Evolutionary conservation across 2,888 invertebrate genomes (phyloP).

Genomic region (Gymnocheta viridis): DNA sequence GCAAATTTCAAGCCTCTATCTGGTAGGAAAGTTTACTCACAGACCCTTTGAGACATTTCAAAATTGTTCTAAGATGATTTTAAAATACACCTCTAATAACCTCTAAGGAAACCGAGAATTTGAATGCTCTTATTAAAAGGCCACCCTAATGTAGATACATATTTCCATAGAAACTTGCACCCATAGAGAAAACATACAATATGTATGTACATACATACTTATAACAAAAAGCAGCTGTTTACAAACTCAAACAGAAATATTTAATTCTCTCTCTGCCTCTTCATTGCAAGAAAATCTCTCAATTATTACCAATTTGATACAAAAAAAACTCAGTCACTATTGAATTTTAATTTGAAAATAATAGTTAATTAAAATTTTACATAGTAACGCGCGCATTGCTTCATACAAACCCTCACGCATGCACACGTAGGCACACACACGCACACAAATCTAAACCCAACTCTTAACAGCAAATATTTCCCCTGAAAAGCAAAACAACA

Average conservation of each 20-base stretch:
- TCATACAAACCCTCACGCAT: slow-evolving; percentile 8
- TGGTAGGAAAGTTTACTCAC: too few species aligned
- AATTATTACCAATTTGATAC: neutral
- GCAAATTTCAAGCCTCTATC: too few species aligned
- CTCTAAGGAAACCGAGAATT: too few species aligned
- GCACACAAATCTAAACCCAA: neutral
- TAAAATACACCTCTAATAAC: too few species aligned
- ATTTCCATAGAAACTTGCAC: too few species aligned
- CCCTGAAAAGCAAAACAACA: neutral
- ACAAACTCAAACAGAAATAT: neutral
- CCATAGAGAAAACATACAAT: too few species aligned
- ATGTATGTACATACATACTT: neutral
- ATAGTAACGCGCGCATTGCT: slow-evolving; percentile 61
- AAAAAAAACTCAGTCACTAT: neutral
- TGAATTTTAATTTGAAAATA: neutral
- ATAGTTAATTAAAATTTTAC: neutral
- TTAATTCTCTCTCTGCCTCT: neutral
- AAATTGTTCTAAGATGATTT: too few species aligned
- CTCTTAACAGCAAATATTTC: neutral
- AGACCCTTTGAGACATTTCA: too few species aligned
- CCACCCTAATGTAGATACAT: too few species aligned
- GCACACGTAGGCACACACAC: neutral
- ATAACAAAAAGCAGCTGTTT: neutral
- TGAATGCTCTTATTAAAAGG: too few species aligned
- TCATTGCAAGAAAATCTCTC: too few species aligned